Base-by-base conservation (phyloP, 2,797 vertebrate species). In the Micropoecilia bifurca region DNA sequence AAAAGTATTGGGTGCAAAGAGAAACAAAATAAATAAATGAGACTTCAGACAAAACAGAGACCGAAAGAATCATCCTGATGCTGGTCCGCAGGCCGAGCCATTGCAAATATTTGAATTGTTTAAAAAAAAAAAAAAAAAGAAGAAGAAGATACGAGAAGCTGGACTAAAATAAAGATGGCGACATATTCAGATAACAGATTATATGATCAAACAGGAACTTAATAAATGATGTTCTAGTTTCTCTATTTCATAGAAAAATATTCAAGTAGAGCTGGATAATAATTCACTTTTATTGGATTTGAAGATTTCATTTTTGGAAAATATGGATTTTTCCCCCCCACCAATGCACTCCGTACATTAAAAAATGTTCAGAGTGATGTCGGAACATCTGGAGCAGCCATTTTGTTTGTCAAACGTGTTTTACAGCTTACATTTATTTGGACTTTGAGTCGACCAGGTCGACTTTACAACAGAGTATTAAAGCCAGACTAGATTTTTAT, bases 21-120 rank as follows among this genome's bases (percentile, higher is more conserved):
- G 20, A 50, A 50, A 8, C 48, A 22, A 50, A 50, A 50, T 50
- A 45, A 71, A 45, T 45, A 45, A 28, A 28, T 28, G 22, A 28
- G 12, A 45, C 41, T 71, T 71, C 25, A 71, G 68, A 28, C 68
- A 71, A 28, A 69, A 69, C 39, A 69, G 59, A 63, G 59, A 20
- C 18, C 12, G 36, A 68, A 45, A 16, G 12, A 71, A 71, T 28
- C 25, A 8, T 28, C 12, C 6, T n/a, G 41, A n/a, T 16, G 25
- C 25, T 28, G 68, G 12, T 14, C 6, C 13, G 6, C 6, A 50
- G 48, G 68, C 14, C 3, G 2, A 71, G 12, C 25, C 9, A 36
- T 39, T 25, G 66, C 66, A 69, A 43, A 39, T 41, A 68, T 41
- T n/a, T 63, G 18, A 63, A 63, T 39, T 41, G 20, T 22, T 39